phyloP scores from a whole-genome alignment of 2,797 vertebrate species.

The Microcaecilia unicolor region DNA sequence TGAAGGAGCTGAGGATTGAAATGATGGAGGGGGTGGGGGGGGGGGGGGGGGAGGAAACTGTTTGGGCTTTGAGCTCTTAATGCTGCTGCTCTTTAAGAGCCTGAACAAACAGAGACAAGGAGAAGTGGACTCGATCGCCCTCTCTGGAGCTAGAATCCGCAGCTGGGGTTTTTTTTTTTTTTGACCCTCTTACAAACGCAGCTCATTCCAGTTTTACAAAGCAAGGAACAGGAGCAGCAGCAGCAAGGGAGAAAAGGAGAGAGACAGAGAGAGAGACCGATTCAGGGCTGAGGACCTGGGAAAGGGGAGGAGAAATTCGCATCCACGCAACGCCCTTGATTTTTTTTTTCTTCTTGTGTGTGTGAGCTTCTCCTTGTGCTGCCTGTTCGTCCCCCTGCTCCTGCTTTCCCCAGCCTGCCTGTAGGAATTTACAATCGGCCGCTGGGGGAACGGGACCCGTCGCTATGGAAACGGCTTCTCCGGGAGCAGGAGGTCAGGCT shows the following conservation, averaged over 20 bases:
- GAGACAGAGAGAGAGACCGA: conserved; percentile 37
- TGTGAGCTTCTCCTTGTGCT: conserved; percentile 30
- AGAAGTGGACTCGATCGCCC: conserved; percentile 45
- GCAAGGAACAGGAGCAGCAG: conserved; percentile 41
- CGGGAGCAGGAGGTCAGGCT: conserved; percentile 67
- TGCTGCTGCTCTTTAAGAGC: conserved; percentile 17
- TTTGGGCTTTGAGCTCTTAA: conserved; percentile 33
- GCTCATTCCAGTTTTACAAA: conserved; percentile 71
- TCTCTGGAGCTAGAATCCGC: conserved; percentile 19
- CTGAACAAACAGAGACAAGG: conserved; percentile 19
- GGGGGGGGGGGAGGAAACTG: too few relatives aligned
- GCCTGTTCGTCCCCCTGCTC: conserved; percentile 20
- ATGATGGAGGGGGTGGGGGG: too few relatives aligned
- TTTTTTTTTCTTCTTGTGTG: conserved; percentile 41
- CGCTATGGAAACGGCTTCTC: conserved; percentile 76
- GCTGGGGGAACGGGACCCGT: conserved; percentile 59
- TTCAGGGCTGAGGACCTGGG: conserved; percentile 52
- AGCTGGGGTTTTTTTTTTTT: too few relatives aligned
- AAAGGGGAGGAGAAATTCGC: conserved; percentile 72
- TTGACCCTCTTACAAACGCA: conserved; percentile 59
- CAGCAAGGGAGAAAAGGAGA: conserved; percentile 28
- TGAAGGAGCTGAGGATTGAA: conserved; percentile 43
- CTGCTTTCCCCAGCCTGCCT: conserved; percentile 48
- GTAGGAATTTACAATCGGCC: conserved; percentile 75
- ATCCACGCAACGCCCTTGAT: conserved; percentile 63